Base-by-base conservation (phyloP, 2,888 invertebrate genomes). In the Syritta pipiens region DNA sequence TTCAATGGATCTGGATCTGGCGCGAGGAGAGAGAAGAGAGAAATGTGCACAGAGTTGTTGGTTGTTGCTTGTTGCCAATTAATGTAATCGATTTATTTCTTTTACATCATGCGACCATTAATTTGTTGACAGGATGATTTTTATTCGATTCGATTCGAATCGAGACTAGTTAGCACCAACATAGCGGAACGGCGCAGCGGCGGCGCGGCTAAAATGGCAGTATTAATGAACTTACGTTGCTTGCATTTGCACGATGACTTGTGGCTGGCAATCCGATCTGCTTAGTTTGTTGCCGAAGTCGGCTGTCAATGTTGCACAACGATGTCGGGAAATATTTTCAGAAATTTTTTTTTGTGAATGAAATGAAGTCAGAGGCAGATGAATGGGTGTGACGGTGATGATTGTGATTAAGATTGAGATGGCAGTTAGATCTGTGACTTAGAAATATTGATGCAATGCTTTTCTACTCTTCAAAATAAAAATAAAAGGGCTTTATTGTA, bases 41-140 rank as follows among this genome's bases (percentile, higher is more conserved):
- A 12, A 42, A 51, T 51, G 48, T 40, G 59, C 49, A 28, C 51
- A 62, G 30, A 48, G 48, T 22, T 20, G 68, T 48, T 20, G 48
- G 12, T 17, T 19, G 68, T 40, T 68, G 26, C 22, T 26, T 49
- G 28, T 46, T 32, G 49, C 62, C 69, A 76, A 76, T 76, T 76
- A 76, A 76, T 79, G 59, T 55, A 79, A 63, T 79, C 72, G 67
- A 79, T 67, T 63, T 65, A 60, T 79, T 71, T 63, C 42, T 71
- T 53, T 63, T 71, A 37, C 42, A 60, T 44, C 53, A 79, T 65
- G 55, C 37, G 48, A 53, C 65, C 63, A 79, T 72, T 79, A 79
- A 72, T 65, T 72, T 72, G 60, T 67, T 53, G 63, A 67, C 77
- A 60, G 60, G 57, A 67, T 72, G 53, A 71, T 79, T 63, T 72